Percentiles rank a stretch among this genome's conserved stretches.
phyloP scores from a whole-genome alignment of 2,113 vertebrate genomes.

The Vulpes lagopus region DNA sequence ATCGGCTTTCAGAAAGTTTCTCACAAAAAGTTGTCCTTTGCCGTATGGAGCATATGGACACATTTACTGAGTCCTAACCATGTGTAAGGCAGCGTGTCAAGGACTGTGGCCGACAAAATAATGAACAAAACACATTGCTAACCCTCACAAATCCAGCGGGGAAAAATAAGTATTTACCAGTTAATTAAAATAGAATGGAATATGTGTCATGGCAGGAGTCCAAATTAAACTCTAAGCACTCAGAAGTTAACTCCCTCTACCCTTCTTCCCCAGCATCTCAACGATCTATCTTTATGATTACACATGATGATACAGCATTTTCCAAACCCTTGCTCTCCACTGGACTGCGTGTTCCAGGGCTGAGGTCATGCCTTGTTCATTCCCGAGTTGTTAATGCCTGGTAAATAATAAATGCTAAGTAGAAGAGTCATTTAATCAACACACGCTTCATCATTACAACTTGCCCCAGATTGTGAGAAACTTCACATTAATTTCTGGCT shows the following conservation, averaged over 20 bases:
- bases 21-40: neutral
- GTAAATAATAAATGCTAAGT: neutral
- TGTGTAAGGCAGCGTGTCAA: neutral
- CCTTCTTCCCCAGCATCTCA: neutral
- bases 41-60: neutral
- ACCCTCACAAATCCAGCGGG: neutral
- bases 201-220: neutral
- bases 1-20: neutral
- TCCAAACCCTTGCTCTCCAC: neutral
- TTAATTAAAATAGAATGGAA: constrained; percentile 6
- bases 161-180: neutral
- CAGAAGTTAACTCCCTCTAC: neutral
- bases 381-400: neutral
- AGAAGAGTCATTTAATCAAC: neutral
- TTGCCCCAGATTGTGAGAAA: neutral
- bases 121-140: neutral
- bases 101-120: neutral
- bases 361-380: neutral
- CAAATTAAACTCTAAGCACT: neutral
- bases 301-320: constrained; percentile 47
- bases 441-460: neutral
- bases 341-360: neutral
- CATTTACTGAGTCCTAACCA: neutral
- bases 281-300: neutral
- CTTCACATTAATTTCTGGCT: neutral